These are phyloP conservation scores for Sciurus carolinensis DNA, from an alignment of 2,797 vertebrate species.

Conservation along the genomic window DNA sequence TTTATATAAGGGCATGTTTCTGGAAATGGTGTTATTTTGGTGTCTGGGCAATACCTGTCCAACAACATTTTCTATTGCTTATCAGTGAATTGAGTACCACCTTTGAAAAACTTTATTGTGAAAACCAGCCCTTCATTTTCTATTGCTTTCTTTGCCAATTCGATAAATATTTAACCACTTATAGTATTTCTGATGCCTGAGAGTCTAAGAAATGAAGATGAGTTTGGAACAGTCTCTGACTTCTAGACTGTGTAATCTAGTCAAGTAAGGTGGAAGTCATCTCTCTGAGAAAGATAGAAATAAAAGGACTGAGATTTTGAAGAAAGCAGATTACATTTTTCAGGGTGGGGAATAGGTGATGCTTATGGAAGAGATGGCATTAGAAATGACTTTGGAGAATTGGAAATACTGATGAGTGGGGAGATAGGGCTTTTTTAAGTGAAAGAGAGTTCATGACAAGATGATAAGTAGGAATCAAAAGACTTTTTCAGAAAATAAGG, in stretches of 20 bases:
- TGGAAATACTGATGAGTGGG: not conserved
- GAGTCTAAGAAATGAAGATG: not conserved
- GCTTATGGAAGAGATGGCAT: not conserved
- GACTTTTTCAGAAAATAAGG: slow-evolving; percentile 12
- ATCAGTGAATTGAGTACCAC: not conserved
- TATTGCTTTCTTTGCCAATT: slow-evolving; percentile 46
- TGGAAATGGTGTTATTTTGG: not conserved
- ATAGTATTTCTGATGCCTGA: not conserved
- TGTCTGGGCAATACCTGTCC: not conserved
- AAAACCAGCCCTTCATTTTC: slow-evolving; percentile 42
- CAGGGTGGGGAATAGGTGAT: not conserved
- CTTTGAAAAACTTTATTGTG: slow-evolving; percentile 15
- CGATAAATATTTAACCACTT: slow-evolving; percentile 59
- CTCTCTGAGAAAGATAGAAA: not conserved
- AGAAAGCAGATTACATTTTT: slow-evolving; percentile 3
- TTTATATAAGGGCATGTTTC: not conserved
- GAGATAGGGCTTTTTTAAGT: not conserved
- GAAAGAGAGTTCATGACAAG: not conserved
- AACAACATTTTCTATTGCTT: not conserved
- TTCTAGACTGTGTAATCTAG: not conserved
- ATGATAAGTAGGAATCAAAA: slow-evolving; percentile 8
- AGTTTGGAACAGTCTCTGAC: slow-evolving; percentile 2
- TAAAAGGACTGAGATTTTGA: slow-evolving; percentile 1
- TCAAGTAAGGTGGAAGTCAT: not conserved
- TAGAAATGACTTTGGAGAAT: slow-evolving; percentile 4